phyloP scores from a whole-genome alignment of 2,797 vertebrate genomes.

The Brachyrhaphis roseni region DNA sequence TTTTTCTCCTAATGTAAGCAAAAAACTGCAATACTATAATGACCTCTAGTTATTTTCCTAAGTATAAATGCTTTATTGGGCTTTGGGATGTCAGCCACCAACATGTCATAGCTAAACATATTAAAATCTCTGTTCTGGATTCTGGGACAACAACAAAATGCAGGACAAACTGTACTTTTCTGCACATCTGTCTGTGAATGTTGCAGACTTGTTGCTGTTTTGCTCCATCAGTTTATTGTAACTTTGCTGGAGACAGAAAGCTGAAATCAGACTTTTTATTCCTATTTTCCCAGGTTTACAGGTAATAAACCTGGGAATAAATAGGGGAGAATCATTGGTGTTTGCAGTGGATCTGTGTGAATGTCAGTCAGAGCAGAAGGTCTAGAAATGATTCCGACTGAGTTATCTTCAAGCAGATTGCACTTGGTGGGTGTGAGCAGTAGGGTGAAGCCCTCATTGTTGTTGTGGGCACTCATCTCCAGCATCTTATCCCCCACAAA shows the following conservation, averaged over 20 bases:
- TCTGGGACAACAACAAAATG: constrained; percentile 48
- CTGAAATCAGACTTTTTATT: not conserved
- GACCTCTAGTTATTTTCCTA: not conserved
- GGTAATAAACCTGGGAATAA: not conserved
- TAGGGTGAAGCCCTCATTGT: constrained; percentile 1
- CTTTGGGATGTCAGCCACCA: not conserved
- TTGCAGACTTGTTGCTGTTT: constrained; percentile 69
- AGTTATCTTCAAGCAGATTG: not conserved
- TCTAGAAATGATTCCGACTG: constrained; percentile 15
- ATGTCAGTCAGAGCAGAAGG: not conserved
- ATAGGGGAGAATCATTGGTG: not conserved
- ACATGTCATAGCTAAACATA: constrained; percentile 22
- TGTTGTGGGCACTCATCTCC: not conserved
- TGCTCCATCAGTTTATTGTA: constrained; percentile 29
- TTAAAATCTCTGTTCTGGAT: constrained; percentile 33
- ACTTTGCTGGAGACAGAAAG: constrained; percentile 21
- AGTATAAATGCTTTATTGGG: not conserved
- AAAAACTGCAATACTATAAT: not conserved
- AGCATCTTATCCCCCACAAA: not conserved
- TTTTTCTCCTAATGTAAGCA: not conserved
- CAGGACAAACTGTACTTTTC: constrained; percentile 43
- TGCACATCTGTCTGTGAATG: constrained; percentile 26
- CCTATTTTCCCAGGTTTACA: not conserved
- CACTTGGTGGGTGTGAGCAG: constrained; percentile 14
- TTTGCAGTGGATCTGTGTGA: not conserved